Evolutionary conservation across 2,113 vertebrate genomes (phyloP), one percentile per base, ranked within the genome.

Genomic region (Corythaixoides concolor): DNA sequence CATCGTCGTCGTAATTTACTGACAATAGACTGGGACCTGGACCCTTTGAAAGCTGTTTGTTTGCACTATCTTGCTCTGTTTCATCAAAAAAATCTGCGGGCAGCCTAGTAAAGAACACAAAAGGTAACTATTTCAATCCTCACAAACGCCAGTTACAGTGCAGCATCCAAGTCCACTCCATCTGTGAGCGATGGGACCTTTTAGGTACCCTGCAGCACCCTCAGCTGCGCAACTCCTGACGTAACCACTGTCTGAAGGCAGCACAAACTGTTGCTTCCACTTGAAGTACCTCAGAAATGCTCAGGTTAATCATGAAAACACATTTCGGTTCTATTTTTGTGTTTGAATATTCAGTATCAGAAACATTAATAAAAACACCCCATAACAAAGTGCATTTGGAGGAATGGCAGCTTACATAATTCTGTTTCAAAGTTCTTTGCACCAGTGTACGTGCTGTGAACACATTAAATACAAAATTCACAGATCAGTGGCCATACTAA

Each of bases 1-100:
- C 98, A 2, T 99, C 98, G 0, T 98, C 98, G 2, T 98, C 98
- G 8, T 99, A 99, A 85, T 98, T 92, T 79, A 97, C 99, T 49
- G 97, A 97, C 78, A 99, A 88, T 32, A 99, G 97, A 73, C 94
- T 98, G 58, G 98, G 94, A 32, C 96, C 98, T 30, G 97, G 73
- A 73, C 93, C 39, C 66, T 97, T 98, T 75, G 75, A 63, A 64
- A 92, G 35, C 15, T 68, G 43, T 22, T 79, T 69, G 4, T 62
- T 96, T 35, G 76, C 2, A n/a, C 89, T 49, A 24, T 67, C 81
- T 75, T 94, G 85, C 20, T 87, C 86, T 12, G 49, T 94, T 89
- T 78, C 97, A 86, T 98, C 97, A 82, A 98, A 98, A 91, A 98
- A 98, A 67, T 96, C 98, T 78, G 94, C 80, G 18, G 98, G 97